These are phyloP conservation scores for Erebia palarica DNA, from an alignment of 2,888 invertebrate genomes.

Conservation along the genomic window DNA sequence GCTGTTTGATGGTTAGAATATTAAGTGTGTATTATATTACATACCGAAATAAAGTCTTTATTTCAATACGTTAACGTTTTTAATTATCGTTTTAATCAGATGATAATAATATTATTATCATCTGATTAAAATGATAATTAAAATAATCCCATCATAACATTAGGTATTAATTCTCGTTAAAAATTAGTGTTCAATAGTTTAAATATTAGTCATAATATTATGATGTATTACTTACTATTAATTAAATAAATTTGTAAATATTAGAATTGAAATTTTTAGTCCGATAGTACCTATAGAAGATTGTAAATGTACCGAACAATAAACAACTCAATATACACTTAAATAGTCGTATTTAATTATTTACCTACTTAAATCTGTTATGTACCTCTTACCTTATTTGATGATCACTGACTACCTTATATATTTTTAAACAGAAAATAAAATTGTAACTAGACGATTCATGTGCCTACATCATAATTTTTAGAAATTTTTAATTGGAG, in stretches of 20 bases:
- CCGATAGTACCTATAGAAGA: constrained; percentile 30
- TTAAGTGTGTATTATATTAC: neutral
- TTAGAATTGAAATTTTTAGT: constrained; percentile 35
- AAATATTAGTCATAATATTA: constrained; percentile 14
- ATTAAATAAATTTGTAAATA: constrained; percentile 25
- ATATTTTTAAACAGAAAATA: no score
- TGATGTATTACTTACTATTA: constrained; percentile 15
- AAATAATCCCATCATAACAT: constrained; percentile 6
- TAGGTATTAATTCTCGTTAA: constrained; percentile 26
- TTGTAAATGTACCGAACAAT: constrained; percentile 40
- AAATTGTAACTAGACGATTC: no score
- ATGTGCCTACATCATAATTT: no score
- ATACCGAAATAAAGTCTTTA: neutral
- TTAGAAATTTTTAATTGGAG: no score
- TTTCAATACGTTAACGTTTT: no score
- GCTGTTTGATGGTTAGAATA: neutral
- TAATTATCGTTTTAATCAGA: no score
- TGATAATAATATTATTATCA: neutral
- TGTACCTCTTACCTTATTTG: no score
- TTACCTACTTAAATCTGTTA: no score
- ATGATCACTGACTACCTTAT: no score
- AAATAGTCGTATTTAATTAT: constrained; percentile 1
- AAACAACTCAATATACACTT: constrained; percentile 37
- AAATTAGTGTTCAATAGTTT: constrained; percentile 36
- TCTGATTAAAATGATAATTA: neutral